Evolutionary conservation across 1,140 invertebrate genomes (phyloP).

Genomic region (Drosophila pallidifrons): DNA sequence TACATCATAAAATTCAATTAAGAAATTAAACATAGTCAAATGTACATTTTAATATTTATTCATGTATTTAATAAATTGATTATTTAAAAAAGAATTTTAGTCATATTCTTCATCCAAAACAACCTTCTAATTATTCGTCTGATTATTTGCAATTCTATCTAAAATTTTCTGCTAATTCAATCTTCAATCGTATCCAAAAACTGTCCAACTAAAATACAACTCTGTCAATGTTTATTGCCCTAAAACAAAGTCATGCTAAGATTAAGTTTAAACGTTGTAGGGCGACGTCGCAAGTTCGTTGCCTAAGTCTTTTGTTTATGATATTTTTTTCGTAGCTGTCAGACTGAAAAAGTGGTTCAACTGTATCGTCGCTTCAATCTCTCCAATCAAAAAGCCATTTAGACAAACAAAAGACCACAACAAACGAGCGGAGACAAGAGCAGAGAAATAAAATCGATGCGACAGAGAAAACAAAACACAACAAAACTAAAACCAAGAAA

Average conservation of each 20-base stretch:
- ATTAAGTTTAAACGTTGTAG: slow-evolving; percentile 10
- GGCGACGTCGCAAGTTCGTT: slow-evolving; percentile 40
- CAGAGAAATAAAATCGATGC: slow-evolving; percentile 68
- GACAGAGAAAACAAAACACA: slow-evolving; percentile 50
- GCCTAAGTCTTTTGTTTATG: slow-evolving; percentile 56
- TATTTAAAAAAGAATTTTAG: too few relatives aligned
- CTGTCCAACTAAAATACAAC: background rate
- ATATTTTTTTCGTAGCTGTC: slow-evolving; percentile 54
- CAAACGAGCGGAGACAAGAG: slow-evolving; percentile 28
- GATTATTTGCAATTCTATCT: background rate
- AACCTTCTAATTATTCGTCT: too few relatives aligned
- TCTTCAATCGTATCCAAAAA: background rate
- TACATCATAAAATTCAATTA: too few relatives aligned
- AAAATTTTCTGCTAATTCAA: background rate
- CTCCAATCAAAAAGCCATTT: slow-evolving; percentile 82
- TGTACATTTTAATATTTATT: too few relatives aligned
- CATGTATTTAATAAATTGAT: too few relatives aligned
- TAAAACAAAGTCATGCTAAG: slow-evolving; percentile 1
- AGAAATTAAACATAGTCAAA: too few relatives aligned
- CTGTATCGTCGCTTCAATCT: slow-evolving; percentile 68
- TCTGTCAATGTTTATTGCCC: background rate
- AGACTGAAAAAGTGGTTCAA: slow-evolving; percentile 80
- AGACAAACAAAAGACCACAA: slow-evolving; percentile 53
- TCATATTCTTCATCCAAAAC: too few relatives aligned
- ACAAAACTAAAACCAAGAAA: slow-evolving; percentile 15